Percentiles rank a stretch among this genome's conserved stretches.
These are phyloP conservation scores for Eriosoma lanigerum DNA, from an alignment of 1,140 invertebrate genomes.

Conservation along the genomic window DNA sequence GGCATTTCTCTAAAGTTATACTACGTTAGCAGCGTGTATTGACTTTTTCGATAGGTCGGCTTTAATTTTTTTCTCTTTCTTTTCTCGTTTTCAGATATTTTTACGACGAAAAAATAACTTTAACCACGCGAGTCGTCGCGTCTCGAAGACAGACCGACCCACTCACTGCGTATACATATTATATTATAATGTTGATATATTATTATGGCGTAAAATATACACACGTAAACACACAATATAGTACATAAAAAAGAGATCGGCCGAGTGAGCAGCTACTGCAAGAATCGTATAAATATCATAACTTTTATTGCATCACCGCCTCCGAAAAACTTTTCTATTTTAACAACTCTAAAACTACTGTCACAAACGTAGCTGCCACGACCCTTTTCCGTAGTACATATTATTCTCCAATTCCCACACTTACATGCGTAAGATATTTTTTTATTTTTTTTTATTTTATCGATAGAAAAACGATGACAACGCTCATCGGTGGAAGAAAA, in stretches of 20 bases:
- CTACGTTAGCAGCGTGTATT: not conserved
- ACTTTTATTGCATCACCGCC: constrained; percentile 9
- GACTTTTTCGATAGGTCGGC: constrained; percentile 14
- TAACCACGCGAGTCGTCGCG: not conserved
- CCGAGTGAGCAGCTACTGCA: not conserved
- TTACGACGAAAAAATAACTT: not conserved
- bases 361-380: not conserved
- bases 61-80: not conserved
- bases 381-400: too few species aligned
- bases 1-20: not conserved
- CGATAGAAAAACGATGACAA: not conserved
- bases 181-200: too few species aligned
- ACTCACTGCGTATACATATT: not conserved
- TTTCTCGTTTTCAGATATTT: too few species aligned
- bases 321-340: not conserved
- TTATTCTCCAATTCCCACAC: too few species aligned
- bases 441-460: too few species aligned
- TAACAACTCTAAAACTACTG: not conserved
- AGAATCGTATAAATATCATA: not conserved
- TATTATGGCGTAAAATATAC: too few species aligned
- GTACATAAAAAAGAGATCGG: not conserved
- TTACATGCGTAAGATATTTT: too few species aligned
- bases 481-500: too few species aligned
- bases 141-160: not conserved
- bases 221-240: not conserved